Evolutionary conservation across 1,140 invertebrate species (phyloP).

Genomic region (Bombus soroeensis): DNA sequence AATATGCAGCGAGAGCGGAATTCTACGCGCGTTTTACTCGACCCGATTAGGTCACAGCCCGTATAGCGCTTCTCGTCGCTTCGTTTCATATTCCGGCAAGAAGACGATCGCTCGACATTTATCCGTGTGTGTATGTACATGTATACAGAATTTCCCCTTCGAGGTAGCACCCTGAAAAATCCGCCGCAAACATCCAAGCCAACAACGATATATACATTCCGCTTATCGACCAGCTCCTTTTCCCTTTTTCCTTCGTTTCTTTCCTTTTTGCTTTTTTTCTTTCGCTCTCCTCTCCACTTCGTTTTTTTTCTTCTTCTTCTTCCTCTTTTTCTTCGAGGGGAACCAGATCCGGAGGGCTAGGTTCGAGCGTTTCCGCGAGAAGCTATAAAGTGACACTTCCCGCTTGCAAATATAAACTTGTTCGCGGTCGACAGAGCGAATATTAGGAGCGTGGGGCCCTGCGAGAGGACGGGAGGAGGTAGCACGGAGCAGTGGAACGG

Average conservation of each 20-base stretch:
- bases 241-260: not conserved
- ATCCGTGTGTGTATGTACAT: conserved; percentile 33
- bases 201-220: not conserved
- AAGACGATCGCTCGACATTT: conserved; percentile 74
- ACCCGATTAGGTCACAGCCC: conserved; percentile 74
- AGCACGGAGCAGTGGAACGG: conserved; percentile 37
- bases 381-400: conserved; percentile 75
- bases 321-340: conserved; percentile 31
- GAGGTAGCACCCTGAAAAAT: conserved; percentile 18
- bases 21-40: conserved; percentile 75
- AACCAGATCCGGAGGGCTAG: conserved; percentile 55
- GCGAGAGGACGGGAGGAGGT: not conserved
- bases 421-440: conserved; percentile 73
- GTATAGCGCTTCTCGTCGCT: conserved; percentile 62
- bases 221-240: conserved; percentile 63
- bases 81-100: conserved; percentile 77
- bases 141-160: not conserved
- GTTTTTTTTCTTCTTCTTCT: fast-evolving
- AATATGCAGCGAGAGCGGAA: conserved; percentile 61
- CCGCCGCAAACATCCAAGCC: not conserved
- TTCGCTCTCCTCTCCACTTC: not conserved
- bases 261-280: not conserved
- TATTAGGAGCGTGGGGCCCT: conserved; percentile 54
- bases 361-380: conserved; percentile 54
- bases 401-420: conserved; percentile 66